A percentile compares a stretch with the other conserved stretches of the same genome.
Conservation (phyloP, 2,888 invertebrate genomes). For the Dryadula phaetusa region DNA sequence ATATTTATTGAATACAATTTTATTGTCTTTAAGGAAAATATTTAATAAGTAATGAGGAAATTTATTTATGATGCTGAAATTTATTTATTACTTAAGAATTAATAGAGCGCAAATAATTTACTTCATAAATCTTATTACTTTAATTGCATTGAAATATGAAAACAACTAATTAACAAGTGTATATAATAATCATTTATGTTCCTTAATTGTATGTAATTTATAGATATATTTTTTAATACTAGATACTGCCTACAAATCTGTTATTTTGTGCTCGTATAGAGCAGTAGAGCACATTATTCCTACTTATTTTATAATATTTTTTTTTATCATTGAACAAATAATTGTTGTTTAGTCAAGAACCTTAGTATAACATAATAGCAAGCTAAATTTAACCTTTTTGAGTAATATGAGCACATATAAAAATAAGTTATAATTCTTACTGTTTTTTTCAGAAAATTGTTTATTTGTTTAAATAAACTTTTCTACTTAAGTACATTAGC, state of each 20-base stretch:
- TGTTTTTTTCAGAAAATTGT: too few relatives aligned
- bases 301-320: too few relatives aligned
- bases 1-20: background rate
- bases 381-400: too few relatives aligned
- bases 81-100: background rate
- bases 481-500: too few relatives aligned
- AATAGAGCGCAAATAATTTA: conserved; percentile 12
- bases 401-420: too few relatives aligned
- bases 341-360: too few relatives aligned
- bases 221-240: background rate
- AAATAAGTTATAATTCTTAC: too few relatives aligned
- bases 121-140: conserved; percentile 5
- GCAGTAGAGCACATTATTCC: too few relatives aligned
- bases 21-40: background rate
- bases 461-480: too few relatives aligned
- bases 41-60: background rate
- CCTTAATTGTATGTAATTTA: background rate
- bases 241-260: background rate
- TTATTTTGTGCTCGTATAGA: too few relatives aligned
- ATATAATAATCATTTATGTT: background rate
- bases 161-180: background rate
- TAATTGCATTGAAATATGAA: conserved; percentile 9
- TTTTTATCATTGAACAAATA: too few relatives aligned
- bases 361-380: too few relatives aligned
- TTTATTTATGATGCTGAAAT: background rate